Evolutionary conservation across 1,140 invertebrate genomes (phyloP), one percentile per base, ranked within the genome.

Genomic region (Neodiprion fabricii): DNA sequence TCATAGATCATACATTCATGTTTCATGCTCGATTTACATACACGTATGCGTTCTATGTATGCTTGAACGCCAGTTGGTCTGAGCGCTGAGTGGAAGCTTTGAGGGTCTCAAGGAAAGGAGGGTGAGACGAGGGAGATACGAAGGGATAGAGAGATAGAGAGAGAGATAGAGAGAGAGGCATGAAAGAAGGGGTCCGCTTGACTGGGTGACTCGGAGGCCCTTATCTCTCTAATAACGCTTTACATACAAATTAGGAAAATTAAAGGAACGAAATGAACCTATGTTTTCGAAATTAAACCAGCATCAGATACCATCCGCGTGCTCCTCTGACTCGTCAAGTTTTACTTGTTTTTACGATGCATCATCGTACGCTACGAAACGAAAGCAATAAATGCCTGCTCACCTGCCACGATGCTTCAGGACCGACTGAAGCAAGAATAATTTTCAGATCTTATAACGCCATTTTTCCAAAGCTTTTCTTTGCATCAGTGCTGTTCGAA

Each of bases 171-270:
- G 28, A 40, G 28, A 40, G 28, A 40, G 28, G 28, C 5, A 40
- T 40, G 28, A 40, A 2, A 40, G 1, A 40, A 40, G 28, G 28
- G 28, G 28, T 40, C 28, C 28, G 28, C 28, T 40, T 40, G 28
- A 4, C 28, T 0, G 28, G 28, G 28, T 4, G 28, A 40, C n/a
- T 61, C 53, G n/a, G n/a, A 61, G n/a, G n/a, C 9, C 53, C 53
- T 61, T 61, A 61, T 61, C 53, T 61, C n/a, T 17, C 11, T 61
- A 61, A 61, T 61, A 14, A 61, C 53, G 53, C 7, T 61, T 61
- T 61, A 61, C 53, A 61, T 61, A 61, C 53, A 61, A 61, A 61
- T 61, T 61, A 61, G 53, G 11, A 14, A 61, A 61, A 61, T 61
- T 61, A 61, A 61, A 61, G 3, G 53, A 61, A 61, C 11, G n/a